Base-by-base conservation (phyloP, 2,888 invertebrate species). In the Masnerella sp. region DNA sequence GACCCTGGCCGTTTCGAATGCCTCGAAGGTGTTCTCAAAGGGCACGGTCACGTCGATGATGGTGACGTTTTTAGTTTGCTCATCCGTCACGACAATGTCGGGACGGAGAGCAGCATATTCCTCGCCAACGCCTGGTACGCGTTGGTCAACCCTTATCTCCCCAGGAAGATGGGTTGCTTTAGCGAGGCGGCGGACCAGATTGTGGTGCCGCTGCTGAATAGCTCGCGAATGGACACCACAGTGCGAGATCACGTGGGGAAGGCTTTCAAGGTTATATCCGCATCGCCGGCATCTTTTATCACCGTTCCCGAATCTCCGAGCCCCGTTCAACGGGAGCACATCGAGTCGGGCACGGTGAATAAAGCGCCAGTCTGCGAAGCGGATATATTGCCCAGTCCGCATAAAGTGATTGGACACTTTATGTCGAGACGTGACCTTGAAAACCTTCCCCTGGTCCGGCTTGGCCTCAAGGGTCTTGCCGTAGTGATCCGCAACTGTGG, bases 301-400 rank as follows among this genome's bases (percentile, higher is more conserved):
- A 1, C 74, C 70, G 15, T 42, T 20, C 7, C 72, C 75, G 74
- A 76, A 74, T n/a, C 9, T 62, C 34, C 15, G 78, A 61, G 28
- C 49, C 0, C 67, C 69, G 8, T 78, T 77, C 0, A 78, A 38
- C 0, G 68, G 74, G 0, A 77, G 42, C 0, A 75, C 71, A 7
- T 62, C 36, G 20, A 76, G 79, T 1, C 83, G 73, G 2, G 84
- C 84, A 0, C 83, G 75, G 75, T 86, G 85, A 11, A 87, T 77
- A 61, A 88, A 88, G 2, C 86, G 78, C 85, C 87, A 88, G 64
- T 88, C 87, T 5, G 82, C 81, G 71, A 85, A 87, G 30, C 68
- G 49, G 15, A 38, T 67, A 12, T 34, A 64, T 2, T 43, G 28
- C 0, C 68, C 71, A 0, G 14, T 40, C 0, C 77, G 43, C 12